phyloP scores from a whole-genome alignment of 2,888 invertebrate genomes.

The Eupithecia tripunctaria region DNA sequence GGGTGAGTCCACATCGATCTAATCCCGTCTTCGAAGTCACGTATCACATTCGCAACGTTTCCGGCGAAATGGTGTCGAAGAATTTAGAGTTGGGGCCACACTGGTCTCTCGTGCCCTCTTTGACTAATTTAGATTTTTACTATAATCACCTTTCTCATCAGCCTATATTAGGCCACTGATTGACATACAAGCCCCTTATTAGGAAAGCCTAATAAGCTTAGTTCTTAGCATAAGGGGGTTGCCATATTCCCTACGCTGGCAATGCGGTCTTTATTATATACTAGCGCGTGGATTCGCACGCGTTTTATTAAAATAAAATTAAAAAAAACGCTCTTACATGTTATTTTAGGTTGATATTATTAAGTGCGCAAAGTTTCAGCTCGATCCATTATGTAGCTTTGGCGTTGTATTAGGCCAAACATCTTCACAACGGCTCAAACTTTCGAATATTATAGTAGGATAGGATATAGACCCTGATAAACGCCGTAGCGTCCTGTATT shows the following conservation, averaged over 20 bases:
- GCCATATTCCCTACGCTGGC: background rate
- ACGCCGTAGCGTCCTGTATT: background rate
- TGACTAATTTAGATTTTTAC: background rate
- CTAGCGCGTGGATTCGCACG: too few relatives aligned
- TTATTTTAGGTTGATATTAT: too few relatives aligned
- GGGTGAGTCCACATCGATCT: slow-evolving; percentile 56
- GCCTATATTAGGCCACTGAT: too few relatives aligned
- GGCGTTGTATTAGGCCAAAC: too few relatives aligned
- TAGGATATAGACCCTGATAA: too few relatives aligned
- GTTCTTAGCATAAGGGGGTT: background rate
- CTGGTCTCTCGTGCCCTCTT: background rate
- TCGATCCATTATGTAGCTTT: too few relatives aligned
- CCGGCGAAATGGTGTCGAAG: slow-evolving; percentile 70
- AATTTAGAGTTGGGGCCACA: slow-evolving; percentile 45
- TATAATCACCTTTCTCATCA: background rate
- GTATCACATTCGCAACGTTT: slow-evolving; percentile 69
- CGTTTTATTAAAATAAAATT: too few relatives aligned
- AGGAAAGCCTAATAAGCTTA: too few relatives aligned
- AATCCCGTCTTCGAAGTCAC: slow-evolving; percentile 71
- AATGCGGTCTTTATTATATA: background rate
- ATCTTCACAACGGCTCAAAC: too few relatives aligned
- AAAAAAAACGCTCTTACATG: too few relatives aligned
- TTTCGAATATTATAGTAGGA: too few relatives aligned
- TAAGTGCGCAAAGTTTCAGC: too few relatives aligned
- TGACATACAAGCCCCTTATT: background rate